Evolutionary conservation across 2,888 invertebrate species (phyloP).

Genomic region (Eubasilissa splendida): DNA sequence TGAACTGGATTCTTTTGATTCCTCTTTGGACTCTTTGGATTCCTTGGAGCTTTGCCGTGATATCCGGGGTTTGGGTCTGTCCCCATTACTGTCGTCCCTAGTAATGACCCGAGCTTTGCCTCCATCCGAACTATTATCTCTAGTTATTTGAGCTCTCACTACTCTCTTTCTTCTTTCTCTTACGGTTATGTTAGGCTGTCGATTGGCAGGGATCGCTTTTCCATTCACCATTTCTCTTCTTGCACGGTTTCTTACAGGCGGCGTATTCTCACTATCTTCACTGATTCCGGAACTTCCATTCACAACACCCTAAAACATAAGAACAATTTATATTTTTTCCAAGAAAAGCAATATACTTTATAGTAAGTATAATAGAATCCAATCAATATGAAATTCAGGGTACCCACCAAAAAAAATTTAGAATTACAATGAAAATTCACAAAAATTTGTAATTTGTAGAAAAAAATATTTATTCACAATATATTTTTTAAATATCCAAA

Average conservation of each 20-base stretch:
- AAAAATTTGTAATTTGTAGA: no score
- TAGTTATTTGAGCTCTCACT: slow-evolving; percentile 43
- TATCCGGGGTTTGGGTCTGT: slow-evolving; percentile 49
- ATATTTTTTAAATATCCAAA: no score
- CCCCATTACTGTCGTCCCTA: slow-evolving; percentile 29
- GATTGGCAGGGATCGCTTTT: slow-evolving; percentile 41
- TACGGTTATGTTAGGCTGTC: slow-evolving; percentile 37
- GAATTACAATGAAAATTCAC: no score
- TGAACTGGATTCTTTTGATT: slow-evolving; percentile 52
- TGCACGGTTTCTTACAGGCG: slow-evolving; percentile 53
- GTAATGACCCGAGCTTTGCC: slow-evolving; percentile 43
- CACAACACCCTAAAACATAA: slow-evolving; percentile 48
- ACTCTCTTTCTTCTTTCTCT: slow-evolving; percentile 55
- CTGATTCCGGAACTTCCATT: slow-evolving; percentile 55
- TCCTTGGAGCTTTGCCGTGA: slow-evolving; percentile 55
- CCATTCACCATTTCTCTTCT: slow-evolving; percentile 53
- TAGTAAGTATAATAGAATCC: no score
- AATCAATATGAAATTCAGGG: no score
- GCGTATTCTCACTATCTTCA: slow-evolving; percentile 57
- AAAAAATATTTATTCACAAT: no score
- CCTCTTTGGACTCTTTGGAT: slow-evolving; percentile 43
- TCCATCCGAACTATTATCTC: slow-evolving; percentile 48
- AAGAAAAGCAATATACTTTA: no score
- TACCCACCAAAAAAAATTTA: no score
- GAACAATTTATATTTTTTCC: neutral